A percentile compares a stretch with the other conserved stretches of the same genome.
phyloP scores from a whole-genome alignment of 2,797 vertebrate species.

The Rhincodon typus region DNA sequence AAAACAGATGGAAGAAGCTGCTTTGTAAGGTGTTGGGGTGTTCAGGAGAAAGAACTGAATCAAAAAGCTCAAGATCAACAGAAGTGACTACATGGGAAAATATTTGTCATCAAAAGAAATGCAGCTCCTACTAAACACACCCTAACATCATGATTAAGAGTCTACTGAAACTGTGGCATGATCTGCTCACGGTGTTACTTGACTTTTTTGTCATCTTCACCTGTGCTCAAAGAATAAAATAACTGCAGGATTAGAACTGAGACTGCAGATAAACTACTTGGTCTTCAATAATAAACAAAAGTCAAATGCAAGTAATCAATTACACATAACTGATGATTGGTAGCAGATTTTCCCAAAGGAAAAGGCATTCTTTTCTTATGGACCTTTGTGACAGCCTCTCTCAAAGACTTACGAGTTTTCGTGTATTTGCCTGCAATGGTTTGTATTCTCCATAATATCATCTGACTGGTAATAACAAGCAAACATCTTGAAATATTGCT shows the following conservation, averaged over 20 bases:
- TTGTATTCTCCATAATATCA: neutral
- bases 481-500: neutral
- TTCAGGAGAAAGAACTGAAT: constrained; percentile 10
- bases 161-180: neutral
- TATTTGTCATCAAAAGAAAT: neutral
- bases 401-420: neutral
- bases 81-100: neutral
- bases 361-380: neutral
- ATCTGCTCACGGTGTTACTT: neutral
- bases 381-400: neutral
- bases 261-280: neutral
- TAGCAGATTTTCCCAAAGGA: neutral
- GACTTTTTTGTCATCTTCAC: neutral
- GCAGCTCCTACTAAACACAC: neutral
- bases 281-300: neutral
- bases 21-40: constrained; percentile 28
- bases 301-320: constrained; percentile 14
- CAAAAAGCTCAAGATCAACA: constrained; percentile 30
- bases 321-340: constrained; percentile 18
- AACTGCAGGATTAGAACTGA: constrained; percentile 1
- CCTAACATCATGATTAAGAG: constrained; percentile 14
- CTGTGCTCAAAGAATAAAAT: neutral
- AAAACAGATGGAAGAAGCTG: constrained; percentile 32
- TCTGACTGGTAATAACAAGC: neutral
- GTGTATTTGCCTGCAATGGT: neutral